Base-by-base conservation (phyloP, 2,113 vertebrate species). In the Cyanoderma ruficeps region DNA sequence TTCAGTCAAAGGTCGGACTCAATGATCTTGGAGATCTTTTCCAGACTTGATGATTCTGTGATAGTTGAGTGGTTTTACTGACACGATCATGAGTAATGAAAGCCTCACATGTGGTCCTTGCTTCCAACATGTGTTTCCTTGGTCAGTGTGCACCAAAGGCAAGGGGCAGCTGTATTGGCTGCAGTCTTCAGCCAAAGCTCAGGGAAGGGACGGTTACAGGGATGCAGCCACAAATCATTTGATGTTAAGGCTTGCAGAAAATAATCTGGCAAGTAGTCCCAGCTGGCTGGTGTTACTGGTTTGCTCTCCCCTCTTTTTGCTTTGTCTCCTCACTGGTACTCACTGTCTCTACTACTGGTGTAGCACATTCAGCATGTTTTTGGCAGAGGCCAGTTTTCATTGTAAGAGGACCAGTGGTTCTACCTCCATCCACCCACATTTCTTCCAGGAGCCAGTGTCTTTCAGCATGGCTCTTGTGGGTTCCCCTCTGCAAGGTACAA, bases 101-200 rank as follows among this genome's bases (percentile, higher is more conserved):
- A 50, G 33, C 28, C 8, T 74, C 0, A 0, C 42, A 39, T 23
- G 42, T 28, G 25, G 27, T 78, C 35, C 24, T 70, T 81, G n/a
- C 23, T 90, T 53, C 27, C 50, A 57, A 50, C 39, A 24, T 2
- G 14, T 46, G 22, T 23, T 33, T 17, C 24, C n/a, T 49, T 49
- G 33, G 12, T 18, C 7, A 3, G 15, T 10, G n/a, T 24, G 14
- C 31, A 41, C 19, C 0, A 0, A 44, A 41, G 25, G 22, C 1
- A 0, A 12, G 28, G 44, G 18, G 11, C 30, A 56, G 20, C 12
- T 5, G 2, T 3, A 0, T 4, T 41, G n/a, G 9, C 53, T 57
- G 22, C 46, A 83, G 42, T 33, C 49, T 72, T 76, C 55, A 65
- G 18, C 41, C 60, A 67, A 50, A 81, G 39, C 30, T 61, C 21